These are phyloP conservation scores for Neodontobutis hainanensis DNA, from an alignment of 2,113 vertebrate genomes.

Conservation along the genomic window DNA sequence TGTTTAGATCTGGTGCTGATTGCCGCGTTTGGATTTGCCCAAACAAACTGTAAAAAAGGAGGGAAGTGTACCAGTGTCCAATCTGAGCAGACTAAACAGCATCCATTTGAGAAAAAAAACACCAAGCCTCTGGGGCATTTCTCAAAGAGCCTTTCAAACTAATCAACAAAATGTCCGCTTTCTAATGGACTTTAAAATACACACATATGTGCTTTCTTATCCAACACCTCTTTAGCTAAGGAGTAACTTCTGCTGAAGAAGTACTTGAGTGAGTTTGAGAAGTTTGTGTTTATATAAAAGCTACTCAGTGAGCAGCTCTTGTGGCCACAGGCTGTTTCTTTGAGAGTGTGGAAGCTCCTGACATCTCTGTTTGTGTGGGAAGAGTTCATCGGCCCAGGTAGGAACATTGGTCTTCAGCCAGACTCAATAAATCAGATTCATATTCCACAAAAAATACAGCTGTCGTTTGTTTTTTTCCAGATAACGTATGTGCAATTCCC, in stretches of 20 bases:
- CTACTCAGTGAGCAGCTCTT: background rate
- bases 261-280: background rate
- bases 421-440: slow-evolving; percentile 6
- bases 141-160: slow-evolving; percentile 3
- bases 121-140: background rate
- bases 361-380: background rate
- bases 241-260: background rate
- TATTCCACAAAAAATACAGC: slow-evolving; percentile 5
- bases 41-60: background rate
- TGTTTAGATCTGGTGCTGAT: slow-evolving; percentile 8
- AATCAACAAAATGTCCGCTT: background rate
- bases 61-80: slow-evolving; percentile 1
- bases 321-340: background rate
- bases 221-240: background rate
- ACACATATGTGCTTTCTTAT: background rate
- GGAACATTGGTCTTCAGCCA: background rate
- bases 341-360: background rate
- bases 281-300: background rate
- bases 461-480: background rate
- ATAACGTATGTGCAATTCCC: background rate
- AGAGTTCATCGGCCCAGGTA: background rate
- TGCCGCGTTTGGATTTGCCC: slow-evolving; percentile 6
- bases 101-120: background rate
- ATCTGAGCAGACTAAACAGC: slow-evolving; percentile 8
- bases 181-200: background rate